Percentiles rank a stretch among this genome's conserved stretches.
Evolutionary conservation across 2,888 invertebrate species (phyloP).

Genomic region (Hypsopygia costalis): DNA sequence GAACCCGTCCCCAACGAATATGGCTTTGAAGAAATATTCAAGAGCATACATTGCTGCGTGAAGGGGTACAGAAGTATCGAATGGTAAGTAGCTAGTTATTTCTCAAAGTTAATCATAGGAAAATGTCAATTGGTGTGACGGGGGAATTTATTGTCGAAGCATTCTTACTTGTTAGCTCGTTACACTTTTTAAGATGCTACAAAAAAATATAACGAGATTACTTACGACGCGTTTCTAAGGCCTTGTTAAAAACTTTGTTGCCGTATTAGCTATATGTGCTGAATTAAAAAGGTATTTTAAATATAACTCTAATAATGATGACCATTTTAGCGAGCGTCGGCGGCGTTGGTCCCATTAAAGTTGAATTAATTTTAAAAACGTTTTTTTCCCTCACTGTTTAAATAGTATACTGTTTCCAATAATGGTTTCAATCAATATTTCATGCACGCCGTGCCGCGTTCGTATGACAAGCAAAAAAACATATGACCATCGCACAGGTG

Average conservation of each 20-base stretch:
- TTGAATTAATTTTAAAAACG: conserved; percentile 9
- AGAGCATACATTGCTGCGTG: conserved; percentile 89
- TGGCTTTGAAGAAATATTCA: conserved; percentile 85
- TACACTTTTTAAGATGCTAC: neutral
- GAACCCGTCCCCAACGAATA: conserved; percentile 85
- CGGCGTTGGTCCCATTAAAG: conserved; percentile 4
- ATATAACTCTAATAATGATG: conserved; percentile 6
- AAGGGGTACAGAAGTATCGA: conserved; percentile 89
- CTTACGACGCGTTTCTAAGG: neutral
- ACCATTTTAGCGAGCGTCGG: conserved; percentile 5
- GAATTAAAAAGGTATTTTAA: conserved; percentile 4
- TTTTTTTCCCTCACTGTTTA: conserved; percentile 4
- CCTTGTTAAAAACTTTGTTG: neutral
- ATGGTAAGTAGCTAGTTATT: conserved; percentile 81
- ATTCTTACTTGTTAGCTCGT: neutral
- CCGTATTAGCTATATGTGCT: neutral
- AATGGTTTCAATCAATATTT: conserved; percentile 27
- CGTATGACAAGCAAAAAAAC: conserved; percentile 25
- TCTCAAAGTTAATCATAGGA: neutral
- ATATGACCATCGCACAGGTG: conserved; percentile 80
- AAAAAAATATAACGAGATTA: neutral
- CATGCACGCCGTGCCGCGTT: conserved; percentile 21
- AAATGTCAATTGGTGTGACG: neutral
- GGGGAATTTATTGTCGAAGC: neutral
- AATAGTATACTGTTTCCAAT: conserved; percentile 4